Evolutionary conservation across 2,113 vertebrate genomes (phyloP), one percentile per base, ranked within the genome.

Genomic region (Columba livia): DNA sequence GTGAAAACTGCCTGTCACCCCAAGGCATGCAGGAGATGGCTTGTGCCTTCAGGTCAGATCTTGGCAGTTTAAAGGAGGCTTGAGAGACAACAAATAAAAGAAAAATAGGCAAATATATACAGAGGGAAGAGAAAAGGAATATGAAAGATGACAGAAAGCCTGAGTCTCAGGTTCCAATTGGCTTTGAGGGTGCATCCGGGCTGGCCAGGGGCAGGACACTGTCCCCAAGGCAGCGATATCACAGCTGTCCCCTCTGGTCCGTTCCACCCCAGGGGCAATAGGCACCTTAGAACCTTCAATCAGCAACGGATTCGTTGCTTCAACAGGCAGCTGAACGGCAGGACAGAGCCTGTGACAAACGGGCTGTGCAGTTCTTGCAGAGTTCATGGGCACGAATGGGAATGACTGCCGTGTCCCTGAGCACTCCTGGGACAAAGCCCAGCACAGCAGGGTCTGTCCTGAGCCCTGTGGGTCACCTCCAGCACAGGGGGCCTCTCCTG

Each of bases 321-420:
- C 31, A 16, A 48, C 18, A n/a, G 36, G n/a, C 79, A 62, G 62
- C 24, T 19, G n/a, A n/a, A 2, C 18, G 0, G 0, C 5, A 1
- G 64, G 72, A 50, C 19, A 62, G 56, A 54, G 48, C 40, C 23
- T 0, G 3, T 32, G 50, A 14, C 17, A 57, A 57, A n/a, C 15
- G n/a, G 40, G 28, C 31, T 1, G n/a, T 21, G 34, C 4, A 5
- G 51, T 26, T 60, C 67, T 18, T 8, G 34, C 40, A 32, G 73
- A 51, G 36, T 42, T 86, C 54, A 25, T 15, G 12, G 34, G 34
- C 36, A 23, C 3, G 15, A 9, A 10, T 20, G 36, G 19, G 38
- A 86, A 38, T 29, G 10, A 14, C 28, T 2, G 1, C 25, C 4
- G 0, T 12, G 13, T 21, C 44, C 20, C 57, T 3, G 0, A 26